Evolutionary conservation across 53 echinoderm and acorn worm species (phyloP), one percentile per base, ranked within the genome.

Genomic region (Astropecten irregularis): DNA sequence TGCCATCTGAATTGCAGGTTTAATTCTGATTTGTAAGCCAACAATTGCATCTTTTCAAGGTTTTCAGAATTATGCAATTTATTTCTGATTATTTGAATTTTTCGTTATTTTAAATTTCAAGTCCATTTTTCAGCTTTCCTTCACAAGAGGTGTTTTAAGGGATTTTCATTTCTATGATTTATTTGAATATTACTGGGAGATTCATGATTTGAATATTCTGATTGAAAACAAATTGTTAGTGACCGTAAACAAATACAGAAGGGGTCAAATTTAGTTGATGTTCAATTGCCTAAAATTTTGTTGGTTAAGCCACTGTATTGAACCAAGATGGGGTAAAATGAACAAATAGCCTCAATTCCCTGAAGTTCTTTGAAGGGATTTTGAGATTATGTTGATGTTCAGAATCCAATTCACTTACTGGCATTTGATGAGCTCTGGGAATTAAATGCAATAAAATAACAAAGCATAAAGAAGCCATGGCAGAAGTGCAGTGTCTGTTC

Each of bases 221-320:
- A 69, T 16, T 69, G 26, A 1, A 50, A 69, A 69, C 28, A 68
- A 14, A 14, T 26, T 0, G 15, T 46, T 25, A 44, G 6, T n/a
- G 9, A n/a, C 34, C 11, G 51, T 22, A 51, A 66, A 36, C 31
- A 30, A 50, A 35, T 50, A 71, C 69, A 14, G 33, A 0, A 35
- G 53, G 71, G 23, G 51, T 71, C 36, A 35, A 51, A 71, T 71
- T 21, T 71, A 21, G 52, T 71, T 71, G 71, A 15, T 35, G 30
- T 51, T 49, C 53, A 71, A 51, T 33, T 8, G 71, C 38, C 19
- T 15, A 35, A 48, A 71, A 71, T 71, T 53, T 30, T 22, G 36
- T 71, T 51, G 53, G 50, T 71, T 71, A 23, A 33, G 52, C 35
- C 25, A 52, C 34, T 51, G 51, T 52, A 33, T 71, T 53, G 53